These are phyloP conservation scores for Laticauda laticaudata DNA, from an alignment of 2,113 vertebrate species.

Conservation along the genomic window DNA sequence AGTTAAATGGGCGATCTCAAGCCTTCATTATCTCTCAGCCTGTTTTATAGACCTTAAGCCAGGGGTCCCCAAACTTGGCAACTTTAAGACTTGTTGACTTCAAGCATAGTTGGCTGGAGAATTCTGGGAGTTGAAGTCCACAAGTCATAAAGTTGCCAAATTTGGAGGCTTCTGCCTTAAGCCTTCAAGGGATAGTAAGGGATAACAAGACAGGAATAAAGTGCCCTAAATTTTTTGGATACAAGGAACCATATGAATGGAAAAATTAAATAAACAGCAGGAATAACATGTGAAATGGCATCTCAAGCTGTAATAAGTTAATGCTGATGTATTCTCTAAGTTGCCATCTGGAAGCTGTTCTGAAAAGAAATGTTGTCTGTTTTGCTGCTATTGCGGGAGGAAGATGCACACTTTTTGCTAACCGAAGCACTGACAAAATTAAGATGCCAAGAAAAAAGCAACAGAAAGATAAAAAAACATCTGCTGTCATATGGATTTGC, in stretches of 20 bases:
- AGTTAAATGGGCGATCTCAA: not conserved
- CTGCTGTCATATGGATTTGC: conserved; percentile 20
- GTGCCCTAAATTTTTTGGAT: not conserved
- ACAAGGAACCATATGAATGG: not conserved
- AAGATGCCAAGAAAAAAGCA: not conserved
- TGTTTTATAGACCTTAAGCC: not conserved
- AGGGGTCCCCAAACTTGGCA: too few species aligned
- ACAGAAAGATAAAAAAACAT: conserved; percentile 16
- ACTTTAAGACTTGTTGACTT: too few species aligned
- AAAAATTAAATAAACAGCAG: not conserved
- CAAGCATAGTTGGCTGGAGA: too few species aligned
- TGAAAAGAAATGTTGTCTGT: not conserved
- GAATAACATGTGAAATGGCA: not conserved
- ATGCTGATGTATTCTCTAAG: not conserved
- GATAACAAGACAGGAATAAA: not conserved
- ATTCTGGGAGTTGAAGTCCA: too few species aligned
- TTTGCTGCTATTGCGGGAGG: not conserved
- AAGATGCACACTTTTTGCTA: conserved; percentile 29
- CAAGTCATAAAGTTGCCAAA: too few species aligned
- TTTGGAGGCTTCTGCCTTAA: not conserved
- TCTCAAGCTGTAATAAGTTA: not conserved
- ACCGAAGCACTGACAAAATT: conserved; percentile 38
- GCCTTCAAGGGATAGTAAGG: not conserved
- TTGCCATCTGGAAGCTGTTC: not conserved
- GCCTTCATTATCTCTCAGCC: not conserved